These are phyloP conservation scores for Hydropsyche betteni DNA, from an alignment of 2,888 invertebrate genomes.

Conservation along the genomic window DNA sequence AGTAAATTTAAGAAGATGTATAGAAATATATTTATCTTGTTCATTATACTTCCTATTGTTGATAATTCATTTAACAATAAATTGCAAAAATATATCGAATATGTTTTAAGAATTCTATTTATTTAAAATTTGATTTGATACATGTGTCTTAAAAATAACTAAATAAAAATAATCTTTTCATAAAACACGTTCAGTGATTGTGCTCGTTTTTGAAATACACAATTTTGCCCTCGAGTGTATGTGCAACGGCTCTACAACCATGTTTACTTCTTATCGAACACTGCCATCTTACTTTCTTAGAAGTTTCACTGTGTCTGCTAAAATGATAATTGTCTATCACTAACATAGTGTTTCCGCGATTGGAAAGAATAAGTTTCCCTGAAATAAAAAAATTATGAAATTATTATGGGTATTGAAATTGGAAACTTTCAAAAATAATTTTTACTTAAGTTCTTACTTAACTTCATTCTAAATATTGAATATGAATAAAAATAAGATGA, in stretches of 20 bases:
- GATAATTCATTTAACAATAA: no score
- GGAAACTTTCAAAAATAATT: neutral
- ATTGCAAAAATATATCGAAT: no score
- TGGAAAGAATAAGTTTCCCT: constrained; percentile 1
- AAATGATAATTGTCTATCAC: neutral
- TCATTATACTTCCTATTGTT: no score
- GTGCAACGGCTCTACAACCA: constrained; percentile 36
- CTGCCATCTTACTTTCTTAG: constrained; percentile 34
- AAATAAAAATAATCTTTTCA: no score
- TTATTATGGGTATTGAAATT: neutral
- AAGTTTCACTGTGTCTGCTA: neutral
- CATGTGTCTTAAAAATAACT: no score
- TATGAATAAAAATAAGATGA: neutral
- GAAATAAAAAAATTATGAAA: neutral
- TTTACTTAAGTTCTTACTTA: neutral
- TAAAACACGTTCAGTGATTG: no score
- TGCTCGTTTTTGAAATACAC: no score
- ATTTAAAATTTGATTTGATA: no score
- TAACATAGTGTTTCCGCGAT: constrained; percentile 12
- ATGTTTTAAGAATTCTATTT: no score
- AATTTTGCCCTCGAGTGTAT: constrained; percentile 29
- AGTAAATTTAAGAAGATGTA: no score
- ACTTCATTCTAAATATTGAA: neutral
- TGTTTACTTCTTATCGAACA: constrained; percentile 38
- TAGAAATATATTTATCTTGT: no score